phyloP scores from a whole-genome alignment of 2,888 invertebrate genomes.

The Julus scandinavius region DNA sequence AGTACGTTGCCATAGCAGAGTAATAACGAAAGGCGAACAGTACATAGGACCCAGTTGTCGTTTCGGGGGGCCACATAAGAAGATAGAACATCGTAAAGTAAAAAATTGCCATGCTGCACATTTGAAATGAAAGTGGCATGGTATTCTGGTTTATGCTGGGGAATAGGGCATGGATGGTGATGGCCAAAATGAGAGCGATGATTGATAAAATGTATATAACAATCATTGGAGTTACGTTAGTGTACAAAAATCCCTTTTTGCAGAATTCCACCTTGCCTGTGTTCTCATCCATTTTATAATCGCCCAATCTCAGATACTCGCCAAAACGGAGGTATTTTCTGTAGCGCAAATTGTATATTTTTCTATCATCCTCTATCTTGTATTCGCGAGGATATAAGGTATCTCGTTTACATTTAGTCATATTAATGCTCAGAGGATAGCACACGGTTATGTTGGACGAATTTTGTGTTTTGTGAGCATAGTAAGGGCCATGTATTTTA shows the following conservation, averaged over 20 bases:
- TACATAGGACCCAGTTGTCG: slow-evolving; percentile 44
- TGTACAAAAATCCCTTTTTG: neutral
- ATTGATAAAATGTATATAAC: slow-evolving; percentile 43
- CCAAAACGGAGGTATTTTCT: neutral
- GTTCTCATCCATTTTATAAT: neutral
- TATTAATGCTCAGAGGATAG: slow-evolving; percentile 3
- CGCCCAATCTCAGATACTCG: neutral
- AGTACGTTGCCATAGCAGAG: slow-evolving; percentile 89
- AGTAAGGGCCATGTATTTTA: neutral
- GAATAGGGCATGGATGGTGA: slow-evolving; percentile 50
- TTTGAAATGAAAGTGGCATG: slow-evolving; percentile 55
- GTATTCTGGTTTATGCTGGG: slow-evolving; percentile 55
- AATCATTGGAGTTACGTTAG: neutral
- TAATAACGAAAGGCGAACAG: slow-evolving; percentile 78
- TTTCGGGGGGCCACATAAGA: neutral
- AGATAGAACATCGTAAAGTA: slow-evolving; percentile 50
- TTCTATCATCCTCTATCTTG: neutral
- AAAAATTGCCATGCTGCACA: slow-evolving; percentile 52
- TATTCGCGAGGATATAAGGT: slow-evolving; percentile 47
- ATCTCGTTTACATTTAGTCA: slow-evolving; percentile 46
- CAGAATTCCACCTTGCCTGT: neutral
- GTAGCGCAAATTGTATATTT: slow-evolving; percentile 11
- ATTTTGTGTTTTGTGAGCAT: neutral
- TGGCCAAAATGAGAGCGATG: slow-evolving; percentile 50
- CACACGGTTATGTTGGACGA: slow-evolving; percentile 27